Base-by-base conservation (phyloP, 2,888 invertebrate species). In the Scaptomyza parva region DNA sequence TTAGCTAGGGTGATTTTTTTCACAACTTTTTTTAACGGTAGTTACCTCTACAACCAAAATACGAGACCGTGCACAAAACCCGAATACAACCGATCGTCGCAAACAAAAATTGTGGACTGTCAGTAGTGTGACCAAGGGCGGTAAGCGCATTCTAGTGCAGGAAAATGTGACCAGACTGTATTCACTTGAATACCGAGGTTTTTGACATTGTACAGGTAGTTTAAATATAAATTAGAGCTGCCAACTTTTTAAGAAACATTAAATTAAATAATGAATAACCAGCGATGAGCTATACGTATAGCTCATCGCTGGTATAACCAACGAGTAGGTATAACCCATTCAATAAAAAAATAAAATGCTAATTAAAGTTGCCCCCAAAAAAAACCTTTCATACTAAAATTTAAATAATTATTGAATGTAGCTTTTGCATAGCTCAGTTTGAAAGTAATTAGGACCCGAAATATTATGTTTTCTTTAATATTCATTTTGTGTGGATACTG, bases 71-170 rank as follows among this genome's bases (percentile, higher is more conserved):
- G 58, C 64, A 28, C 64, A 43, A 52, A 40, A 59, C 17, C 72
- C 64, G 62, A 40, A 39, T 63, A 70, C 74, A 54, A 81, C 82
- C 74, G 77, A 81, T 80, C 77, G 62, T 69, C 55, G 69, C 69
- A 59, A 79, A 61, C 74, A 53, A 76, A 70, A 70, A 55, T 45
- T 66, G 59, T 77, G 39, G 22, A 74, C 73, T 77, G 43, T 28
- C 28, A 9, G 45, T 35, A 54, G 45, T 70, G 62, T 66, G 61
- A 48, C 55, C 59, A 24, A 17, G 12, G 20, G n/a, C 26, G 40
- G 14, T 7, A 11, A 53, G 11, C 22, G 24, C 20, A 24, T 11
- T 43, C 39, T 30, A 22, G 37, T 11, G 26, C 26, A 9, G n/a
- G n/a, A 20, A 35, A 20, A 7, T 70, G 72, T 59, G 71, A 48